Percentiles rank a stretch among this genome's conserved stretches.
These are phyloP conservation scores for Cheiracanthium punctorium DNA, from an alignment of 2,888 invertebrate species.

Conservation along the genomic window DNA sequence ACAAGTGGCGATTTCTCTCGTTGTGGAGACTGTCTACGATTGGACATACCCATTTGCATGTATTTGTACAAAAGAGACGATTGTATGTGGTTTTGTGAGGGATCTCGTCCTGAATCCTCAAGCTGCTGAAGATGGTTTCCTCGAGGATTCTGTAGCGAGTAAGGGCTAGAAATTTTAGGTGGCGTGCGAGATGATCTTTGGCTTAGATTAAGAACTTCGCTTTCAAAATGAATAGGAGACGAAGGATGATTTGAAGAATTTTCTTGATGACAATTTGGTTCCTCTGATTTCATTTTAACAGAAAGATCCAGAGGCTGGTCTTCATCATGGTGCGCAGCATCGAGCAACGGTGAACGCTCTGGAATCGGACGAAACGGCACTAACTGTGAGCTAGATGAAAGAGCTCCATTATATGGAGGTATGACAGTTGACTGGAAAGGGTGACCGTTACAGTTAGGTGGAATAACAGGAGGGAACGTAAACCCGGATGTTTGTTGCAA, in stretches of 20 bases:
- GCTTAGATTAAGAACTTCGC: constrained; percentile 87
- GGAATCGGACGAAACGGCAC: constrained; percentile 61
- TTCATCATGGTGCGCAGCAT: constrained; percentile 49
- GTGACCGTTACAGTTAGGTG: constrained; percentile 42
- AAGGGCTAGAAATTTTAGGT: constrained; percentile 47
- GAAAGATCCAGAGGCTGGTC: constrained; percentile 95
- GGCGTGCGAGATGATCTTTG: constrained; percentile 80
- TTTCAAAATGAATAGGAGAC: constrained; percentile 78
- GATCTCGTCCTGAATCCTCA: background rate
- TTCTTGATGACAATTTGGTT: constrained; percentile 76
- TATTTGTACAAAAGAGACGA: constrained; percentile 74
- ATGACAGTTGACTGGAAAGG: constrained; percentile 22
- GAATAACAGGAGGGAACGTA: constrained; percentile 21
- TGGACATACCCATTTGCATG: constrained; percentile 74
- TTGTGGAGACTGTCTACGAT: constrained; percentile 7
- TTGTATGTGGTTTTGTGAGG: constrained; percentile 25
- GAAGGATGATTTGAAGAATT: constrained; percentile 75
- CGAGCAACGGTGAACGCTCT: constrained; percentile 49
- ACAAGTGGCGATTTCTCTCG: constrained; percentile 54
- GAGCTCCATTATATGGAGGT: constrained; percentile 53
- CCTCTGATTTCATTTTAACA: constrained; percentile 81
- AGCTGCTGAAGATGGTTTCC: background rate
- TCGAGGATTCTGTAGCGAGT: constrained; percentile 20
- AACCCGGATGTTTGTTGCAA: constrained; percentile 71
- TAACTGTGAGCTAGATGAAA: constrained; percentile 32